These are phyloP conservation scores for Zophobas atratus DNA, from an alignment of 1,140 invertebrate genomes.

Conservation along the genomic window DNA sequence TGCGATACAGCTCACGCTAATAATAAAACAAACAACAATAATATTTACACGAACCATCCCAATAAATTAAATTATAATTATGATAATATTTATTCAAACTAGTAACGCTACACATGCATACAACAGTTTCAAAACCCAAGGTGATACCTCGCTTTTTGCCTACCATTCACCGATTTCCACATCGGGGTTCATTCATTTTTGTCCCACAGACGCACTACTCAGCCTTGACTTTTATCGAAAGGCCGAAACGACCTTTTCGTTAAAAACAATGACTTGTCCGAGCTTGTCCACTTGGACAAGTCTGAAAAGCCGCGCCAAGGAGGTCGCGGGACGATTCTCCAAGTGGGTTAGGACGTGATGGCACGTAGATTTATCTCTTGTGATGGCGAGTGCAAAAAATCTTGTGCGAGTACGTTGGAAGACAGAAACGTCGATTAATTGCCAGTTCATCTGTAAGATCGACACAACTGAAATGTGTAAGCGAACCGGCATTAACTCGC, in stretches of 20 bases:
- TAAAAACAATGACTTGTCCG: conserved; percentile 18
- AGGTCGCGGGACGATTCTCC: conserved; percentile 23
- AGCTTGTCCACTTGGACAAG: not conserved
- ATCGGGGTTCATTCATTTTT: conserved; percentile 27
- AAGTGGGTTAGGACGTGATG: conserved; percentile 16
- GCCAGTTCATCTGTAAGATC: conserved; percentile 30
- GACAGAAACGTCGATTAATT: conserved; percentile 27
- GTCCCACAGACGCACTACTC: not conserved
- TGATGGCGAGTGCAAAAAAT: not conserved
- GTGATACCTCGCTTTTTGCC: not conserved
- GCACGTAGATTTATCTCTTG: conserved; percentile 14
- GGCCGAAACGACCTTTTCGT: conserved; percentile 24
- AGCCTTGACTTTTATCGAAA: conserved; percentile 38
- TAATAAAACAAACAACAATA: conserved; percentile 27
- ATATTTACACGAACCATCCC: conserved; percentile 22
- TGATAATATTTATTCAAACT: conserved; percentile 26
- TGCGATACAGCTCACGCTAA: not conserved
- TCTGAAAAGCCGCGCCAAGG: not conserved
- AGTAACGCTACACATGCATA: not conserved
- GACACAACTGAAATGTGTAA: conserved; percentile 12
- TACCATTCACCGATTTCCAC: conserved; percentile 4
- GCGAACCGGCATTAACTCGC: conserved; percentile 23
- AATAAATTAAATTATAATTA: conserved; percentile 32
- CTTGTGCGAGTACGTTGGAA: not conserved
- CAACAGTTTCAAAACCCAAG: not conserved